Conservation (phyloP, 2,888 invertebrate species). For the Copidosoma aretas region DNA sequence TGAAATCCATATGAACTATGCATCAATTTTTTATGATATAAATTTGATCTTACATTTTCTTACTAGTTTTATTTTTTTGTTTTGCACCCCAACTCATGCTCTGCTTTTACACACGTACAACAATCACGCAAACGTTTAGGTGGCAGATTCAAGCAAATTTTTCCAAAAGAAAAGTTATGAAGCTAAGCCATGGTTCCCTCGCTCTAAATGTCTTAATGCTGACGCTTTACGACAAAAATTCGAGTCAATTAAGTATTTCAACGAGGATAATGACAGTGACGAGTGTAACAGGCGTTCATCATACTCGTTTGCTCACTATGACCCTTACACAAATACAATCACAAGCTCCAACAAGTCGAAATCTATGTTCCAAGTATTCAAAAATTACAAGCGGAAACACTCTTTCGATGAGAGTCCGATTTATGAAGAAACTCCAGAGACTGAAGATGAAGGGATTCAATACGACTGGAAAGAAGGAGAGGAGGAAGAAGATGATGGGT, state of each 20-base stretch:
- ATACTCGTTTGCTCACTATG: conserved; percentile 50
- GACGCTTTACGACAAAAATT: conserved; percentile 24
- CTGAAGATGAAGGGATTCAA: conserved; percentile 2
- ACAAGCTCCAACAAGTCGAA: conserved; percentile 34
- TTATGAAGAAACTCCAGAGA: background rate
- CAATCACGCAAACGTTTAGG: conserved; percentile 44
- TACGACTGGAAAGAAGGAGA: conserved; percentile 12
- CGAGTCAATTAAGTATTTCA: too few relatives aligned
- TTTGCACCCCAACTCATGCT: conserved; percentile 14
- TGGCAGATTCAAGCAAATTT: conserved; percentile 51
- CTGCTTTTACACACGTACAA: conserved; percentile 5
- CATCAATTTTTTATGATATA: background rate
- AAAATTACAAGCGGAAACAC: conserved; percentile 9
- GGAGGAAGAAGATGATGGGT: background rate
- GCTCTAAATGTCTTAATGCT: conserved; percentile 43
- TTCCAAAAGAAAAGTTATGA: conserved; percentile 49
- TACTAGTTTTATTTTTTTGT: conserved; percentile 18
- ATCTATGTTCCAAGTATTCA: conserved; percentile 17
- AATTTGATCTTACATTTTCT: conserved; percentile 1
- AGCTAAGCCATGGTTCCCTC: conserved; percentile 44
- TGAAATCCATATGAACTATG: background rate
- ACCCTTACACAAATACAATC: conserved; percentile 50
- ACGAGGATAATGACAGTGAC: too few relatives aligned
- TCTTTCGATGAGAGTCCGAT: background rate
- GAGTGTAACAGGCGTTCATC: conserved; percentile 10